These are phyloP conservation scores for Stegastes partitus DNA, from an alignment of 2,113 vertebrate genomes.

Conservation along the genomic window DNA sequence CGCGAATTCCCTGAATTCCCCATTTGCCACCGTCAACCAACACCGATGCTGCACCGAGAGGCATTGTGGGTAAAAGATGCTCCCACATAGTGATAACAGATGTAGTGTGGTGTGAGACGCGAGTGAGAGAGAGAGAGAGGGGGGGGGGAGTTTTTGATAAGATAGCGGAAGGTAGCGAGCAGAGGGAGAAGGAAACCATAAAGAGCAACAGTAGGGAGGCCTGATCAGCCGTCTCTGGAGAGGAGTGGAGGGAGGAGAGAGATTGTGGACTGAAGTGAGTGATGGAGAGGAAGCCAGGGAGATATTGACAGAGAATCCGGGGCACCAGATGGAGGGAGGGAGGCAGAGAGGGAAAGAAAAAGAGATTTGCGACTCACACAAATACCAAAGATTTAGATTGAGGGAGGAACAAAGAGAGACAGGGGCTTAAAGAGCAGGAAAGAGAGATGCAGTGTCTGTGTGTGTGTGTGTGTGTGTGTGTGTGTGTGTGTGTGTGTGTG, in stretches of 20 bases:
- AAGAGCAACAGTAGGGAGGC: slow-evolving; percentile 49
- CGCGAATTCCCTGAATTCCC: slow-evolving; percentile 52
- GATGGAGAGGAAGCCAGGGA: slow-evolving; percentile 50
- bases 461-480: slow-evolving; percentile 20
- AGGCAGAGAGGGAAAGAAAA: slow-evolving; percentile 17
- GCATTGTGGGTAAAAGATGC: slow-evolving; percentile 67
- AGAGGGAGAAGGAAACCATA: slow-evolving; percentile 40
- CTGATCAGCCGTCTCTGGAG: slow-evolving; percentile 39
- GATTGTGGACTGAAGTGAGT: slow-evolving; percentile 44
- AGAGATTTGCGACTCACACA: slow-evolving; percentile 47
- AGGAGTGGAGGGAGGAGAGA: slow-evolving; percentile 46
- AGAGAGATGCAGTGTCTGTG: slow-evolving; percentile 1
- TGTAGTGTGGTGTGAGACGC: slow-evolving; percentile 35
- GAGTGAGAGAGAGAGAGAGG: not conserved
- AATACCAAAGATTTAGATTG: slow-evolving; percentile 59
- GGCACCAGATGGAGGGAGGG: slow-evolving; percentile 62
- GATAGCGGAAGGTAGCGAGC: slow-evolving; percentile 15
- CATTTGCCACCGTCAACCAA: slow-evolving; percentile 48
- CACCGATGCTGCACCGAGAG: slow-evolving; percentile 19
- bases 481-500: slow-evolving; percentile 52
- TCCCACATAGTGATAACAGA: slow-evolving; percentile 54
- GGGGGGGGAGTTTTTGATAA: slow-evolving; percentile 38
- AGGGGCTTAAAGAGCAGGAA: slow-evolving; percentile 35
- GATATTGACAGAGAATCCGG: slow-evolving; percentile 48
- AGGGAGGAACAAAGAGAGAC: slow-evolving; percentile 57